These are phyloP conservation scores for Leptogaster cylindrica DNA, from an alignment of 2,888 invertebrate genomes.

Conservation along the genomic window DNA sequence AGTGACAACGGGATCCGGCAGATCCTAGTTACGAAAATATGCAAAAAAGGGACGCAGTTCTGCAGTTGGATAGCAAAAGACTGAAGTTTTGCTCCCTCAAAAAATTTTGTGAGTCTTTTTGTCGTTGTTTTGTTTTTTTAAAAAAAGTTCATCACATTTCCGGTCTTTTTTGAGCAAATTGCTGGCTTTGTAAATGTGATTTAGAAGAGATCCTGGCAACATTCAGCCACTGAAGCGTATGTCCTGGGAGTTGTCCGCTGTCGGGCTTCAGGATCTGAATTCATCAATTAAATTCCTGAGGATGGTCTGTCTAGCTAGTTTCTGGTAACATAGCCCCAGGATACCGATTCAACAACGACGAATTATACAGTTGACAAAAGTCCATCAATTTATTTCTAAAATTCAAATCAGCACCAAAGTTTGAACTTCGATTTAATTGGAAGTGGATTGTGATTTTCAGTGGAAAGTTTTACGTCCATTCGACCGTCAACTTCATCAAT, in stretches of 20 bases:
- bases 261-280: neutral
- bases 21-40: conserved; percentile 2
- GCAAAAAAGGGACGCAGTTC: neutral
- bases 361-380: too few relatives aligned
- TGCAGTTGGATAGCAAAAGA: too few relatives aligned
- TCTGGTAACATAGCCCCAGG: too few relatives aligned
- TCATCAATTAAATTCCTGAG: conserved; percentile 12
- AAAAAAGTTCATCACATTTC: conserved; percentile 13
- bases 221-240: neutral
- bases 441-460: conserved; percentile 28
- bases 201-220: conserved; percentile 3
- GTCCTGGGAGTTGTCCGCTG: neutral
- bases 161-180: neutral
- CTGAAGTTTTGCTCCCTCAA: too few relatives aligned
- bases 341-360: too few relatives aligned
- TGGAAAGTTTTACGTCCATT: conserved; percentile 18
- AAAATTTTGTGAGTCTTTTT: neutral
- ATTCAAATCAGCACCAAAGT: conserved; percentile 23
- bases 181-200: conserved; percentile 4
- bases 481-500: neutral
- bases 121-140: neutral
- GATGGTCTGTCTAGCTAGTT: too few relatives aligned
- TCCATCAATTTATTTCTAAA: conserved; percentile 11
- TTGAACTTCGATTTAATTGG: conserved; percentile 27
- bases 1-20: neutral